Conservation (phyloP, 2,888 invertebrate species). For the Eurytoma californica region DNA sequence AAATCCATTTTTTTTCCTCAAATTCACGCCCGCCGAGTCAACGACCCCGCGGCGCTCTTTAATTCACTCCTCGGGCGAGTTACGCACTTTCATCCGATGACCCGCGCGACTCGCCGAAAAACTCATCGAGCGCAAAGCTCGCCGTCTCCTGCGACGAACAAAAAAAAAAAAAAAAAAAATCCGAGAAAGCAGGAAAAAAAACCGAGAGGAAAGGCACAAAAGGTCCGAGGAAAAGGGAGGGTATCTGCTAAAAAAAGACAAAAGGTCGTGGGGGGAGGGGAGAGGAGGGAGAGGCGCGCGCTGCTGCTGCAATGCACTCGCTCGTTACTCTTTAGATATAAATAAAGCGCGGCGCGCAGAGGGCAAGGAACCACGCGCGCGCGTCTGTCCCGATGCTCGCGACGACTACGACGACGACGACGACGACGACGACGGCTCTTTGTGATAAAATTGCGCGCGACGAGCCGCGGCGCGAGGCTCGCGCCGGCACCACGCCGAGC, state of each 20-base stretch:
- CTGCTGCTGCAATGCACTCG: constrained; percentile 57
- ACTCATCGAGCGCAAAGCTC: too few species aligned
- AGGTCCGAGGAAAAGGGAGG: constrained; percentile 49
- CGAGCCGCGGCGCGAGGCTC: neutral
- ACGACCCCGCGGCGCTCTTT: too few species aligned
- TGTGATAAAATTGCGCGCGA: constrained; percentile 52
- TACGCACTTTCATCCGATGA: too few species aligned
- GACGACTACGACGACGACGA: constrained; percentile 35
- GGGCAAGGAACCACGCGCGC: constrained; percentile 65
- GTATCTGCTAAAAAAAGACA: constrained; percentile 45
- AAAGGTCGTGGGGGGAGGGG: neutral
- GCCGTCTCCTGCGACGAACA: too few species aligned
- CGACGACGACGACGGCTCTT: constrained; percentile 43
- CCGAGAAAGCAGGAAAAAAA: neutral
- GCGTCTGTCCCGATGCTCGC: constrained; percentile 38
- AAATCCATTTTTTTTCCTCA: too few species aligned
- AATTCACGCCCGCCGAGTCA: too few species aligned
- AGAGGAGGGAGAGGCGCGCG: constrained; percentile 3
- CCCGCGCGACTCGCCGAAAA: too few species aligned
- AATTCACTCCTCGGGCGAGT: too few species aligned
- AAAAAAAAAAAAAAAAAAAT: neutral
- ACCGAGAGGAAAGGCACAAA: neutral
- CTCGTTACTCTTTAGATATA: constrained; percentile 63
- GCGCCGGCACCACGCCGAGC: too few species aligned
- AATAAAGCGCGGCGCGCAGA: constrained; percentile 62